phyloP scores from a whole-genome alignment of 2,113 vertebrate species.

The Chitala chitala region DNA sequence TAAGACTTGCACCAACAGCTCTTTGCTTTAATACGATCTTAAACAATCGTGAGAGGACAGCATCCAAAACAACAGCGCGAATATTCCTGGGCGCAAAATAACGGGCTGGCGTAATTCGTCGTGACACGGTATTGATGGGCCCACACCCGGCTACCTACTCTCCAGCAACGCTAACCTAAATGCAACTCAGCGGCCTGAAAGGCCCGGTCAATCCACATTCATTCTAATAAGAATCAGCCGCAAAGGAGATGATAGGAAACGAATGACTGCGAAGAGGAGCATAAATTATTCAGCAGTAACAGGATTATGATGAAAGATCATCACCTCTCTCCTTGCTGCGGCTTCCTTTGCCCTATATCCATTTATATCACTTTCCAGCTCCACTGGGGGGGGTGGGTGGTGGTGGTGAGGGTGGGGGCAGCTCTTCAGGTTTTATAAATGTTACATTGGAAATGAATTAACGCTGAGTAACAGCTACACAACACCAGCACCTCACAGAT shows the following conservation, averaged over 20 bases:
- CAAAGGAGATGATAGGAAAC: slow-evolving; percentile 60
- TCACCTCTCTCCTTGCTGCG: slow-evolving; percentile 33
- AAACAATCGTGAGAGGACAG: neutral
- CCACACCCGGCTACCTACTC: neutral
- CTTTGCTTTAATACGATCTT: neutral
- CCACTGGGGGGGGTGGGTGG: slow-evolving; percentile 10
- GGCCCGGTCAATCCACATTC: slow-evolving; percentile 58
- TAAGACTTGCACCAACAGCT: neutral
- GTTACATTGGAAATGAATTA: slow-evolving; percentile 43
- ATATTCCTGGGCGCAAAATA: neutral
- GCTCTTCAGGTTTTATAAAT: slow-evolving; percentile 35
- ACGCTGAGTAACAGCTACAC: slow-evolving; percentile 37
- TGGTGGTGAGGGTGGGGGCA: slow-evolving; percentile 28
- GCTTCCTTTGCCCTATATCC: slow-evolving; percentile 19
- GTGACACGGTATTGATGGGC: neutral
- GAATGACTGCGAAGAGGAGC: slow-evolving; percentile 56
- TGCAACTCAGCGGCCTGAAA: slow-evolving; percentile 14
- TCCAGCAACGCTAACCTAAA: neutral
- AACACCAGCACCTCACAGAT: slow-evolving; percentile 27
- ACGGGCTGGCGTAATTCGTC: neutral
- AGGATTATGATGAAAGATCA: slow-evolving; percentile 61
- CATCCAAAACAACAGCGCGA: neutral
- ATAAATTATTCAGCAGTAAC: slow-evolving; percentile 64
- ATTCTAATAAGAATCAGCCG: slow-evolving; percentile 53
- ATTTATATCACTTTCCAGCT: slow-evolving; percentile 33